These are phyloP conservation scores for Phoenoteleia sp. DNA, from an alignment of 2,888 invertebrate genomes.

Conservation along the genomic window DNA sequence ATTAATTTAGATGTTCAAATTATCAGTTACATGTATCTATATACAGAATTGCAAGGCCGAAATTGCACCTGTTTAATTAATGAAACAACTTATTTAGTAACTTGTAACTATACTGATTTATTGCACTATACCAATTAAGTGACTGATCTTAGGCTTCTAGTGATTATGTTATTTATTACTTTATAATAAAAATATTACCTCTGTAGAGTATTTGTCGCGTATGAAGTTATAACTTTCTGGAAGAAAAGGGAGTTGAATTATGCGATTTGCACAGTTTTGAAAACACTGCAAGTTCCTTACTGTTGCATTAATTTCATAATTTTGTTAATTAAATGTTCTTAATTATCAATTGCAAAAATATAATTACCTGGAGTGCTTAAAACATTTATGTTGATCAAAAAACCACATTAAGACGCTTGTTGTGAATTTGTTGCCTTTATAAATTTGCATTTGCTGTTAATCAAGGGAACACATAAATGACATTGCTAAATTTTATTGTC, in stretches of 20 bases:
- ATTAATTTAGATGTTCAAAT: constrained; percentile 30
- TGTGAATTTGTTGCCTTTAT: not conserved
- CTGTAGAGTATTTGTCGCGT: not conserved
- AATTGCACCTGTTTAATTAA: constrained; percentile 15
- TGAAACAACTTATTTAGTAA: not conserved
- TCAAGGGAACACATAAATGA: constrained; percentile 1
- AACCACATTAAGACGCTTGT: not conserved
- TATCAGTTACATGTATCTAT: constrained; percentile 52
- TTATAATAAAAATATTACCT: not conserved
- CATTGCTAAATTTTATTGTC: constrained; percentile 36
- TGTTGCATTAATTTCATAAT: no score
- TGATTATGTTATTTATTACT: no score
- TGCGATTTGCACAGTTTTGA: constrained; percentile 59
- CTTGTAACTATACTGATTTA: not conserved
- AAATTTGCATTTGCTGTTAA: not conserved
- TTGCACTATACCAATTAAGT: no score
- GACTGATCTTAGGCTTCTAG: no score
- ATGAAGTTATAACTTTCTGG: not conserved
- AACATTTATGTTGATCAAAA: not conserved
- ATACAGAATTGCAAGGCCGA: constrained; percentile 25
- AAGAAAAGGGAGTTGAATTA: not conserved
- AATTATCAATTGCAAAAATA: not conserved
- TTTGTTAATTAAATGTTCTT: no score
- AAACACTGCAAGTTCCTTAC: not conserved
- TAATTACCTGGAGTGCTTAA: not conserved